phyloP scores from a whole-genome alignment of 2,888 invertebrate species.

The Choreutis nemorana region DNA sequence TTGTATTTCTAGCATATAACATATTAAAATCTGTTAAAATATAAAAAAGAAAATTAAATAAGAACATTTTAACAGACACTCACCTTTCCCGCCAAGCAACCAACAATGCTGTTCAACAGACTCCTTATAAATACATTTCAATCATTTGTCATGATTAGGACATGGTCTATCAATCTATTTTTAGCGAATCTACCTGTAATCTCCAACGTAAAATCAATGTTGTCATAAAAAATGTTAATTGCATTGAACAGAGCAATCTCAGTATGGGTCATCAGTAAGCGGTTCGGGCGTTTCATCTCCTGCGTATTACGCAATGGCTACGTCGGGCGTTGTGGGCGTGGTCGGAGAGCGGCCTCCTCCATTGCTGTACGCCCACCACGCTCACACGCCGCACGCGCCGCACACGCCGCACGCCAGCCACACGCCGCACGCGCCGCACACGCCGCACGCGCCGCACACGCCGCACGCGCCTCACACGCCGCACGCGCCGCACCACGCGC shows the following conservation, averaged over 20 bases:
- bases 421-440: slow-evolving; percentile 45
- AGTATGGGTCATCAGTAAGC: slow-evolving; percentile 39
- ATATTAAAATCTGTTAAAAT: no score
- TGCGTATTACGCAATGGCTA: slow-evolving; percentile 49
- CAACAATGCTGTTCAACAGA: no score
- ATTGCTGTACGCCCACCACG: slow-evolving; percentile 47
- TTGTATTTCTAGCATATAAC: no score
- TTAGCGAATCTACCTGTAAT: no score
- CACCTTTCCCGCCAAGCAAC: no score
- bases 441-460: slow-evolving; percentile 43
- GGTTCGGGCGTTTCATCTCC: slow-evolving; percentile 31
- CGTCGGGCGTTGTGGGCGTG: slow-evolving; percentile 44
- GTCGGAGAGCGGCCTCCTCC: slow-evolving; percentile 50
- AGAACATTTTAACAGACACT: no score
- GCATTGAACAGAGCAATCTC: background rate
- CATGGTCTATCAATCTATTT: no score
- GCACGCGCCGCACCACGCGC: slow-evolving; percentile 31
- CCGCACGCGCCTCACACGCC: slow-evolving; percentile 42
- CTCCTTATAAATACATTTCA: no score
- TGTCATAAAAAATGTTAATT: no score
- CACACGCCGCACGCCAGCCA: slow-evolving; percentile 33
- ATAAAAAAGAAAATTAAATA: no score
- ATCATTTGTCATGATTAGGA: no score
- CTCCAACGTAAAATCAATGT: no score
- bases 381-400: slow-evolving; percentile 40